phyloP scores from a whole-genome alignment of 2,797 vertebrate genomes.

The Synaphobranchus kaupii region DNA sequence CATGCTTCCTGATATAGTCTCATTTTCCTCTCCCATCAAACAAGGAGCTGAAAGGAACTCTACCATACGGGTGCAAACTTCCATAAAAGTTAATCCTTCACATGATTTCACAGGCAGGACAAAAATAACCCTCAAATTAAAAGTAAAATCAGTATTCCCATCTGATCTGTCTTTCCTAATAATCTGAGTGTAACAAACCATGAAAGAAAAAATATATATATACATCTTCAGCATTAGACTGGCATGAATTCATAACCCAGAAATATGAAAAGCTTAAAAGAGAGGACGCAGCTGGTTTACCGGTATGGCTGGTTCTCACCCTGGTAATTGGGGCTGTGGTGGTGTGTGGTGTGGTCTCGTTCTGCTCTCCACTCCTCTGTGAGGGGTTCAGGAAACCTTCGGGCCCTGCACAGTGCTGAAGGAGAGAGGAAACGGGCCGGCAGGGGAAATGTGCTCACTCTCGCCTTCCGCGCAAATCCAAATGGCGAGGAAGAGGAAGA shows the following conservation, averaged over 20 bases:
- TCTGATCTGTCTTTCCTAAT: not conserved
- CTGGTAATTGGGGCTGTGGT: not conserved
- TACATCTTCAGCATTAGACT: not conserved
- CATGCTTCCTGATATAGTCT: not conserved
- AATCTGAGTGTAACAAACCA: not conserved
- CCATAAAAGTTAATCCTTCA: not conserved
- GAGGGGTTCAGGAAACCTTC: slow-evolving; percentile 6
- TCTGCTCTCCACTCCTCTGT: not conserved
- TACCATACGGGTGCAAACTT: not conserved
- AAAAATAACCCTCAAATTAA: not conserved
- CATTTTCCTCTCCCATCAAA: not conserved
- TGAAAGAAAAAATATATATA: not conserved
- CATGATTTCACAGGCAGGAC: not conserved
- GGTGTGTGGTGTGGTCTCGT: not conserved
- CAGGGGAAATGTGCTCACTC: slow-evolving; percentile 21
- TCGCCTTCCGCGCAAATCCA: not conserved
- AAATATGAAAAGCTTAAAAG: not conserved
- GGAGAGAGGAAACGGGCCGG: slow-evolving; percentile 13
- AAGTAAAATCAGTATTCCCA: not conserved
- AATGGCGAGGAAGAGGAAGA: not conserved
- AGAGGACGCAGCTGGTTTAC: not conserved
- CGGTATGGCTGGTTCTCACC: not conserved
- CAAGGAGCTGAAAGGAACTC: not conserved
- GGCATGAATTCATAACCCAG: not conserved
- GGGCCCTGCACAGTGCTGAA: not conserved